Evolutionary conservation across 2,888 invertebrate species (phyloP), one percentile per base, ranked within the genome.

Genomic region (Aphrophora alni): DNA sequence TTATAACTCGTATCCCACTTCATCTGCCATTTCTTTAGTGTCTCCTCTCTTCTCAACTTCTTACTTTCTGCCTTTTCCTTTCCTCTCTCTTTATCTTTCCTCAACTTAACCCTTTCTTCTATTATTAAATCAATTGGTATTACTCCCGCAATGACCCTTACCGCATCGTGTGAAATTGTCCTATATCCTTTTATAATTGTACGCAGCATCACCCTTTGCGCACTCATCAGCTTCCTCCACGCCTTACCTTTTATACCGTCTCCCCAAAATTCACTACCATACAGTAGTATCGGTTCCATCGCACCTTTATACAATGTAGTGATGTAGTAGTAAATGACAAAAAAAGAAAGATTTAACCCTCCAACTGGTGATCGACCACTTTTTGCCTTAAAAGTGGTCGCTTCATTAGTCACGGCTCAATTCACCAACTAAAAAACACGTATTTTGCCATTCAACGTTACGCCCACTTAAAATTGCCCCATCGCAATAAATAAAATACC

Each of bases 291-390:
- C n/a, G 25, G 44, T n/a, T 24, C 14, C 12, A 75, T 51, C 38
- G 14, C 68, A 83, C 82, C 82, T 12, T 14, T 17, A 12, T 44
- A 7, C 44, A 33, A n/a, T n/a, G n/a, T n/a, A n/a, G n/a, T n/a
- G n/a, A n/a, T n/a, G n/a, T n/a, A n/a, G n/a, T n/a, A n/a, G n/a
- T n/a, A n/a, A n/a, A n/a, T n/a, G n/a, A n/a, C n/a, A n/a, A n/a
- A n/a, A n/a, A n/a, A n/a, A n/a, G n/a, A n/a, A n/a, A n/a, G n/a
- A n/a, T n/a, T n/a, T n/a, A n/a, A n/a, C n/a, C n/a, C n/a, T n/a
- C n/a, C n/a, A n/a, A n/a, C n/a, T n/a, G n/a, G n/a, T n/a, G n/a
- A n/a, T n/a, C n/a, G n/a, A n/a, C n/a, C n/a, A n/a, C n/a, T n/a
- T n/a, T n/a, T n/a, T n/a, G n/a, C n/a, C n/a, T n/a, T n/a, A n/a